Percentiles rank a stretch among this genome's conserved stretches.
Conservation (phyloP, 1,140 invertebrate species). For the Drosophila dunni region DNA sequence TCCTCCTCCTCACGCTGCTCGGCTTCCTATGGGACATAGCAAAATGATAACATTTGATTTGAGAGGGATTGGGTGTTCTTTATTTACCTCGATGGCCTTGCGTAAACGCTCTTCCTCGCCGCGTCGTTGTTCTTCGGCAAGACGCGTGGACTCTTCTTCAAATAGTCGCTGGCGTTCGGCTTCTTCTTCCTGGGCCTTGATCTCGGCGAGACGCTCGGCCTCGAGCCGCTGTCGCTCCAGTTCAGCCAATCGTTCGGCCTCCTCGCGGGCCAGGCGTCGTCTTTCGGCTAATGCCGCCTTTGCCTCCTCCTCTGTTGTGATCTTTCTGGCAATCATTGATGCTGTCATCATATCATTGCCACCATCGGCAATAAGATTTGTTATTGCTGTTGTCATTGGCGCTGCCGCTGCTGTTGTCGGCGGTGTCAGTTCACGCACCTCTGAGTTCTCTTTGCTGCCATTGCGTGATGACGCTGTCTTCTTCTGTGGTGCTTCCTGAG, state of each 20-base stretch:
- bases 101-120: conserved; percentile 91
- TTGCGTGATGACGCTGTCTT: conserved; percentile 63
- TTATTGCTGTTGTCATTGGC: neutral
- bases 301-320: conserved; percentile 95
- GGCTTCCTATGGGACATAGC: conserved; percentile 85
- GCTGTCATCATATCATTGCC: conserved; percentile 76
- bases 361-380: conserved; percentile 34
- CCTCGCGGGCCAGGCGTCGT: conserved; percentile 92
- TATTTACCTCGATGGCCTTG: conserved; percentile 88
- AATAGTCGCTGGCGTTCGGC: conserved; percentile 92
- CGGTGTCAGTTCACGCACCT: conserved; percentile 77
- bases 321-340: conserved; percentile 89
- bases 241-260: conserved; percentile 94
- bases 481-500: conserved; percentile 34
- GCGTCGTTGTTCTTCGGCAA: conserved; percentile 89
- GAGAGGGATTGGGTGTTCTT: neutral
- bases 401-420: conserved; percentile 24
- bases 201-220: conserved; percentile 90
- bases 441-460: conserved; percentile 79
- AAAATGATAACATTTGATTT: neutral
- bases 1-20: conserved; percentile 89
- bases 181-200: conserved; percentile 92
- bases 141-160: conserved; percentile 90
- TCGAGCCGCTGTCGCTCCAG: conserved; percentile 91
- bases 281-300: conserved; percentile 95